These are phyloP conservation scores for Labrus mixtus DNA, from an alignment of 2,113 vertebrate genomes.

Conservation along the genomic window DNA sequence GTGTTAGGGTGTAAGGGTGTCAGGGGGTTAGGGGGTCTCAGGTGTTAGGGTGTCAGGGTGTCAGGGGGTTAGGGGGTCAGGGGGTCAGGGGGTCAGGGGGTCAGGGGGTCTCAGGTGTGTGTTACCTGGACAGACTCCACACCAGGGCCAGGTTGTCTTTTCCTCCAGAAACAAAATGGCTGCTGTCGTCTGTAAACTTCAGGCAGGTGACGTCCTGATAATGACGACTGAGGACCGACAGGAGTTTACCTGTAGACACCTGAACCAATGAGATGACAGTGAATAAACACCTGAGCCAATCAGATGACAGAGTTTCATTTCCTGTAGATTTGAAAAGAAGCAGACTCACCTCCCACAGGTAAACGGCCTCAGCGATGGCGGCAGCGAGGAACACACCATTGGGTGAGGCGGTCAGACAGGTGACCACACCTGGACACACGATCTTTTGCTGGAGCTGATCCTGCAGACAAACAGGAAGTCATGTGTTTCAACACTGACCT, in stretches of 20 bases:
- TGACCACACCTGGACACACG: conserved; percentile 92
- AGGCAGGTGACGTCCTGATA: conserved; percentile 96
- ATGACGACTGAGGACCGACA: conserved; percentile 91
- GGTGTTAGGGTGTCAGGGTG: too few species aligned
- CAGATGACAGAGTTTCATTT: not conserved
- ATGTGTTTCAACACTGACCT: too few species aligned
- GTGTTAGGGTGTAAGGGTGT: too few species aligned
- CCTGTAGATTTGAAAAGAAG: not conserved
- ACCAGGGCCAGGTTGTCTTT: conserved; percentile 94
- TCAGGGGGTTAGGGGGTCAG: too few species aligned
- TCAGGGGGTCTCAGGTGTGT: too few species aligned
- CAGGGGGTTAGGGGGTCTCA: too few species aligned
- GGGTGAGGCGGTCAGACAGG: conserved; percentile 89
- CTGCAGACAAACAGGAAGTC: conserved; percentile 72
- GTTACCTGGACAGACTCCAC: conserved; percentile 93
- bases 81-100: too few species aligned
- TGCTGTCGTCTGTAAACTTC: conserved; percentile 93
- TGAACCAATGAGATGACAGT: conserved; percentile 57
- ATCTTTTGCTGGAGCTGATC: conserved; percentile 99
- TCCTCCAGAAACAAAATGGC: conserved; percentile 93
- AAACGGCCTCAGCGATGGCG: conserved; percentile 89
- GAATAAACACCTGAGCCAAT: conserved; percentile 1
- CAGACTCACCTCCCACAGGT: conserved; percentile 93
- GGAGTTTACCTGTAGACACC: conserved; percentile 92
- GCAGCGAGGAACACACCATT: conserved; percentile 91